Evolutionary conservation across 2,113 vertebrate genomes (phyloP).

Genomic region (Oryzias woworae): DNA sequence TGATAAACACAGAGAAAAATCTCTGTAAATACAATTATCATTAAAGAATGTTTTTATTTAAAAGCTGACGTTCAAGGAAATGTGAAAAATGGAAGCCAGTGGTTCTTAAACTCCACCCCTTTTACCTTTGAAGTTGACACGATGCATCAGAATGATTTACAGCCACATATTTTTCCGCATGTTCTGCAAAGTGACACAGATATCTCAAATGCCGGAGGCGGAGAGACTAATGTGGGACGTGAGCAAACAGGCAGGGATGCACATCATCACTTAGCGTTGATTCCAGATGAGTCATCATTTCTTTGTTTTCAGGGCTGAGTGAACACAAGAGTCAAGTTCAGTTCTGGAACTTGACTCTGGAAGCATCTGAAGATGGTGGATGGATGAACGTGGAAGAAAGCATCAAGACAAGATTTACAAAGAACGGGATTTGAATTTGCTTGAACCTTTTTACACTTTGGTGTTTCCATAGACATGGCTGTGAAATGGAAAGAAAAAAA

Average conservation of each 20-base stretch:
- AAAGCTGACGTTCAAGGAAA: too few species aligned
- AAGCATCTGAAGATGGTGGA: slow-evolving; percentile 7
- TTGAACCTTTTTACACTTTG: too few species aligned
- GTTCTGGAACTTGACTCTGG: not conserved
- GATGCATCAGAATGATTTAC: not conserved
- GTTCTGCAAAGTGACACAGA: slow-evolving; percentile 27
- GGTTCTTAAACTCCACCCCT: too few species aligned
- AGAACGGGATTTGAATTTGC: too few species aligned
- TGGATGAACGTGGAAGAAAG: not conserved
- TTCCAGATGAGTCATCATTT: slow-evolving; percentile 33
- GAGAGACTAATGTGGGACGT: slow-evolving; percentile 13
- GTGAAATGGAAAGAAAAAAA: too few species aligned
- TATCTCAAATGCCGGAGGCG: not conserved
- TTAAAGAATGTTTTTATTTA: too few species aligned
- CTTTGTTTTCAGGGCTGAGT: slow-evolving; percentile 38
- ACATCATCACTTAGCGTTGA: slow-evolving; percentile 5
- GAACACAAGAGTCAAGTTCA: slow-evolving; percentile 26
- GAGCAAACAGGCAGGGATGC: slow-evolving; percentile 9
- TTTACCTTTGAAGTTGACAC: too few species aligned
- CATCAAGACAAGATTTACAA: not conserved
- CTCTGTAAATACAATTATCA: too few species aligned
- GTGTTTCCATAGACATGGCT: too few species aligned
- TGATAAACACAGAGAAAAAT: too few species aligned
- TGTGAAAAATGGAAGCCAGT: too few species aligned
- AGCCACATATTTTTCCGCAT: slow-evolving; percentile 13